These are phyloP conservation scores for Nebria brevicollis DNA, from an alignment of 2,888 invertebrate species.

Conservation along the genomic window DNA sequence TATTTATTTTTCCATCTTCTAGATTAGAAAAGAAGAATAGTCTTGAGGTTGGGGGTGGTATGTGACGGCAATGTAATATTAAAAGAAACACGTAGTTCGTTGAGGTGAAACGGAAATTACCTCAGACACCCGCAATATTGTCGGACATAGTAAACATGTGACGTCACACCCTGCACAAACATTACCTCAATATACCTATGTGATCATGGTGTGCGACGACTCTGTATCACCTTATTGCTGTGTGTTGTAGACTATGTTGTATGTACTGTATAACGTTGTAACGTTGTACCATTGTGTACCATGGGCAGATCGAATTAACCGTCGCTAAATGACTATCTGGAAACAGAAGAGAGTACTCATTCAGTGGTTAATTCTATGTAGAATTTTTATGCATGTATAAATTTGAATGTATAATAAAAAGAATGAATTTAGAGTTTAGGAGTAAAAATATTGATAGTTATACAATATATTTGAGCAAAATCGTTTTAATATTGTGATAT, in stretches of 20 bases:
- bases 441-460: no score
- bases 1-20: no score
- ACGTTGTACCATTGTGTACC: constrained; percentile 20
- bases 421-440: no score
- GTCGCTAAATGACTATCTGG: not conserved
- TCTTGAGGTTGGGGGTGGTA: not conserved
- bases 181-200: constrained; percentile 49
- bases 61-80: constrained; percentile 29
- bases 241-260: not conserved
- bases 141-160: constrained; percentile 62
- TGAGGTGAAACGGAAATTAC: constrained; percentile 59
- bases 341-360: not conserved
- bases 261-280: constrained; percentile 7
- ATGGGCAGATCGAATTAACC: constrained; percentile 2
- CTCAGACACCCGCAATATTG: constrained; percentile 62
- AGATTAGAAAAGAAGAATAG: no score
- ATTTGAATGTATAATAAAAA: no score
- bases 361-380: no score
- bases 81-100: not conserved
- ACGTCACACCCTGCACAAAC: constrained; percentile 59
- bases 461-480: no score
- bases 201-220: not conserved
- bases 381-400: no score
- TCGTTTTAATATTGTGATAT: no score
- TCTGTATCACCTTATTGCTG: not conserved